Evolutionary conservation across 2,113 vertebrate genomes (phyloP), one percentile per base, ranked within the genome.

Genomic region (Rafetus swinhoei): DNA sequence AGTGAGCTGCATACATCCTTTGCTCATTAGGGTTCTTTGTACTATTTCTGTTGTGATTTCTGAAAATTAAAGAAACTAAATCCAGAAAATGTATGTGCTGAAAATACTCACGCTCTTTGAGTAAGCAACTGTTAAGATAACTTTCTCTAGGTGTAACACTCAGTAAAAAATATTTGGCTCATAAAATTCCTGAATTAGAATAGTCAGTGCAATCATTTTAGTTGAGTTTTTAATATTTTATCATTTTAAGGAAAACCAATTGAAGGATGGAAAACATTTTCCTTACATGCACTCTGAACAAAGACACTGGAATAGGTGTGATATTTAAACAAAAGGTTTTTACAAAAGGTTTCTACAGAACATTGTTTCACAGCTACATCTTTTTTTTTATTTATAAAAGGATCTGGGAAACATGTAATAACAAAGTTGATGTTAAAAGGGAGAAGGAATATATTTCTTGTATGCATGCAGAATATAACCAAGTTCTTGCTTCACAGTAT

Each of bases 121-220:
- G 87, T 95, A 91, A 96, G 93, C 92, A 95, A 8, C 50, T 85
- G 79, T 92, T 88, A 91, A 77, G 85, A 79, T 92, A 89, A 92
- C 22, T 92, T 94, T 85, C 18, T 57, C 79, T 84, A 86, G 88
- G 90, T 95, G 88, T 79, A 93, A 93, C 79, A 84, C 62, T 45
- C 90, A 59, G 81, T 55, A 13, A 82, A 92, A 93, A 92, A 94
- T 6, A 0, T 60, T 91, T 95, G 92, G 85, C 93, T 93, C 55
- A n/a, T 0, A 95, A 85, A 92, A 91, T 91, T 95, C 94, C 95
- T 93, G 91, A 96, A 80, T 74, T 93, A 84, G 86, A 96, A 90
- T 74, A 93, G 86, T 77, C 88, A 90, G 88, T 74, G 84, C 29
- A 62, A 80, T 91, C 93, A 93, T 93, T 96, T 95, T 94, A 95